These are phyloP conservation scores for Aricia agestis DNA, from an alignment of 1,140 invertebrate genomes.

Conservation along the genomic window DNA sequence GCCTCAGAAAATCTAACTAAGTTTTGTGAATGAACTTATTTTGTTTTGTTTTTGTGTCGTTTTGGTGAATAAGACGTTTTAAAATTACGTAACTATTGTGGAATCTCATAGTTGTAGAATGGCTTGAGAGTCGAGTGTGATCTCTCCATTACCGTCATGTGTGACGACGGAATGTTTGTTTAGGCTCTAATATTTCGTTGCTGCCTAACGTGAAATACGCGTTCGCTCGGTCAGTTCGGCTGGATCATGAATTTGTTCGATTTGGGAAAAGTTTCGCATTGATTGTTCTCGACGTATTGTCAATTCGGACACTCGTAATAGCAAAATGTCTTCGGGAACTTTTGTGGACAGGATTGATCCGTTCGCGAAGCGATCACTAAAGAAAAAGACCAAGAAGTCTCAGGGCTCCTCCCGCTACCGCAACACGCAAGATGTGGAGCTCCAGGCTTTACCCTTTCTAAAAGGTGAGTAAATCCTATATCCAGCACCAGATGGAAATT, in stretches of 20 bases:
- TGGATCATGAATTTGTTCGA: conserved; percentile 70
- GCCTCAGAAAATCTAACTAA: conserved; percentile 72
- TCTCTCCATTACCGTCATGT: conserved; percentile 74
- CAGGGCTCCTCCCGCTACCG: conserved; percentile 93
- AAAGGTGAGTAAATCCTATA: conserved; percentile 82
- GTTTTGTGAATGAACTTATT: conserved; percentile 70
- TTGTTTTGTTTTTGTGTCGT: conserved; percentile 70
- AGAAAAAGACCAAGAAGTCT: conserved; percentile 95
- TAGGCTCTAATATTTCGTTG: conserved; percentile 72
- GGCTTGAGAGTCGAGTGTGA: conserved; percentile 74
- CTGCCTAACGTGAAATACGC: conserved; percentile 66
- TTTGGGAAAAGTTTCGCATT: conserved; percentile 68
- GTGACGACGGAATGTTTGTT: conserved; percentile 75
- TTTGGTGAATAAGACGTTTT: conserved; percentile 68
- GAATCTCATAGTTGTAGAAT: conserved; percentile 73
- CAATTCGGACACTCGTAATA: conserved; percentile 69
- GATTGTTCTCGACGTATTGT: conserved; percentile 65
- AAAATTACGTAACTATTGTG: conserved; percentile 75
- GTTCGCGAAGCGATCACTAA: conserved; percentile 92
- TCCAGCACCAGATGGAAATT: conserved; percentile 17
- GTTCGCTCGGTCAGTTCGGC: conserved; percentile 63
- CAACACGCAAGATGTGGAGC: conserved; percentile 92
- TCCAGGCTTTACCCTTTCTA: conserved; percentile 89
- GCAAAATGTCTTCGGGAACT: conserved; percentile 86
- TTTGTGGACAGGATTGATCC: conserved; percentile 97